These are phyloP conservation scores for Spisula solida DNA, from an alignment of 2,888 invertebrate genomes.

Conservation along the genomic window DNA sequence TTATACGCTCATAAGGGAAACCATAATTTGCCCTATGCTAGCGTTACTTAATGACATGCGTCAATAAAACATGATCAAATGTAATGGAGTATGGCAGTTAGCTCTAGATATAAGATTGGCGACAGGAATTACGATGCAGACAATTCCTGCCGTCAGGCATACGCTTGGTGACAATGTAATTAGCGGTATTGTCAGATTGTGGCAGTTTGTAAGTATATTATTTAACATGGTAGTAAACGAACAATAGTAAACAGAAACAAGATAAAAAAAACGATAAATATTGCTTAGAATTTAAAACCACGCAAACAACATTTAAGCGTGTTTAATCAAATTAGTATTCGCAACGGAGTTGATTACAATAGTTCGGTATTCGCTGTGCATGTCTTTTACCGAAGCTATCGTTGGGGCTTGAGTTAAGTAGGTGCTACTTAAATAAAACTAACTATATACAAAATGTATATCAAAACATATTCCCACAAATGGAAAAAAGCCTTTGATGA, in stretches of 20 bases:
- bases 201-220: neutral
- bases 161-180: neutral
- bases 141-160: neutral
- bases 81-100: constrained; percentile 3
- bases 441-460: too few relatives aligned
- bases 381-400: too few relatives aligned
- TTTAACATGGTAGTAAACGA: neutral
- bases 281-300: neutral
- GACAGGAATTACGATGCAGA: neutral
- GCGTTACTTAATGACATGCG: constrained; percentile 13
- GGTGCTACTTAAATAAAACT: too few relatives aligned
- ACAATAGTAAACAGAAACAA: neutral
- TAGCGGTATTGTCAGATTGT: neutral
- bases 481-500: too few relatives aligned
- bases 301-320: neutral
- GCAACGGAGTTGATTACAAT: neutral
- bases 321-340: neutral
- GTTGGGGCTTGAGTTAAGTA: too few relatives aligned
- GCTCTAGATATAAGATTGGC: neutral
- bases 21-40: neutral
- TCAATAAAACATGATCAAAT: constrained; percentile 6
- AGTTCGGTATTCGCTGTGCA: too few relatives aligned
- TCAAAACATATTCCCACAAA: too few relatives aligned
- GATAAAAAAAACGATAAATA: neutral
- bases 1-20: neutral